Evolutionary conservation across 2,888 invertebrate genomes (phyloP).

Genomic region (Eilema sororculum): DNA sequence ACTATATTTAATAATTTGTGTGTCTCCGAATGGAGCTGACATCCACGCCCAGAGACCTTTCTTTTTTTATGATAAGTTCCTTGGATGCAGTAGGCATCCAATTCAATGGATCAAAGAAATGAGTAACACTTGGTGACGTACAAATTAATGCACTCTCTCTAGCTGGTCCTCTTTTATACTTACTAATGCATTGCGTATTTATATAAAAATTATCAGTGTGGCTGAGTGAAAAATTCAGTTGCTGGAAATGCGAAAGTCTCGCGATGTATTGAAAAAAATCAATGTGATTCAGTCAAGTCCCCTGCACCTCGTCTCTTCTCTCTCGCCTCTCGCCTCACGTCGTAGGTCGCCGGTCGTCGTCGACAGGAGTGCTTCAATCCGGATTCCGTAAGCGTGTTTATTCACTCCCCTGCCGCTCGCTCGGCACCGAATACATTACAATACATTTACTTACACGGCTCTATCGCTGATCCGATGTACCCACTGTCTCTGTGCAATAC

Average conservation of each 20-base stretch:
- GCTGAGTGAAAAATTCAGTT: neutral
- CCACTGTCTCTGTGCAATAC: neutral
- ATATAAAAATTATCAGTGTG: neutral
- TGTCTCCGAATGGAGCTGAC: neutral
- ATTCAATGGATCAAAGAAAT: no score
- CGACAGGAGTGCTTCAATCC: constrained; percentile 4
- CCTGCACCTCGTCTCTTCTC: neutral
- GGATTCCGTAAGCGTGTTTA: neutral
- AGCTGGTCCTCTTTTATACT: no score
- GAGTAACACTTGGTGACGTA: no score
- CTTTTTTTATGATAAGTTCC: no score
- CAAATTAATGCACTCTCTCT: no score
- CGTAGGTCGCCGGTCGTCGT: neutral
- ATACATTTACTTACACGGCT: constrained; percentile 3
- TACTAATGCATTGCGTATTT: no score
- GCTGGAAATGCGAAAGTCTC: neutral
- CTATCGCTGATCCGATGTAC: neutral
- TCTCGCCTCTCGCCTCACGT: neutral
- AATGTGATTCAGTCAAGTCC: neutral
- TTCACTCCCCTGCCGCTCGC: neutral
- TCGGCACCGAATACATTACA: neutral
- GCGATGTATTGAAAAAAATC: neutral
- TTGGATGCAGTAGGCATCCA: no score
- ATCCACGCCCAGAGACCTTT: neutral
- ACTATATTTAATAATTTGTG: neutral